Evolutionary conservation across 1,140 invertebrate species (phyloP).

Genomic region (Tachypleus tridentatus): DNA sequence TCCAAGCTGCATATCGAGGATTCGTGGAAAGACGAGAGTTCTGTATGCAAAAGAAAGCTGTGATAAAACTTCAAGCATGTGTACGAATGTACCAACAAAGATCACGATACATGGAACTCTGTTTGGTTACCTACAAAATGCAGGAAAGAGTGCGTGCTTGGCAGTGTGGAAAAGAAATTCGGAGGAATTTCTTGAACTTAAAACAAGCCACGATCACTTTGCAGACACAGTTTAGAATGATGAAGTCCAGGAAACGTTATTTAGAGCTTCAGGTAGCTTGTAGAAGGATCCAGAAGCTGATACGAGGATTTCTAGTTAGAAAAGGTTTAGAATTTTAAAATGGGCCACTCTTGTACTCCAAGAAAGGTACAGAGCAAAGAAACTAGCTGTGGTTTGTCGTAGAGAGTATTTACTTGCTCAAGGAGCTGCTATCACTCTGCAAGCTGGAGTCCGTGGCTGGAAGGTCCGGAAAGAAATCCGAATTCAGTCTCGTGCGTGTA

Average conservation of each 20-base stretch:
- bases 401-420: neutral
- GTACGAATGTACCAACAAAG: neutral
- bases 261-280: neutral
- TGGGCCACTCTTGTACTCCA: neutral
- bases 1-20: conserved; percentile 5
- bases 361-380: conserved; percentile 3
- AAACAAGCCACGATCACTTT: neutral
- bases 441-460: neutral
- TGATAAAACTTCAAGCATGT: neutral
- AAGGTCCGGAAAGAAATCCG: conserved; percentile 2
- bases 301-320: neutral
- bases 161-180: too few relatives aligned
- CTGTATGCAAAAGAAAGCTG: neutral
- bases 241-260: neutral
- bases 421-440: neutral
- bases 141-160: conserved; percentile 6
- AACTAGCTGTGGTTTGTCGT: neutral
- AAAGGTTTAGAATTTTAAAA: neutral
- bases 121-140: too few relatives aligned
- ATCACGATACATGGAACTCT: neutral
- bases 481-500: conserved; percentile 12
- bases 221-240: neutral
- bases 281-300: neutral
- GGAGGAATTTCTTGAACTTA: neutral
- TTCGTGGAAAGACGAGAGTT: neutral